Conservation (phyloP, 1,140 invertebrate genomes). For the Cyphomyrmex costatus region DNA sequence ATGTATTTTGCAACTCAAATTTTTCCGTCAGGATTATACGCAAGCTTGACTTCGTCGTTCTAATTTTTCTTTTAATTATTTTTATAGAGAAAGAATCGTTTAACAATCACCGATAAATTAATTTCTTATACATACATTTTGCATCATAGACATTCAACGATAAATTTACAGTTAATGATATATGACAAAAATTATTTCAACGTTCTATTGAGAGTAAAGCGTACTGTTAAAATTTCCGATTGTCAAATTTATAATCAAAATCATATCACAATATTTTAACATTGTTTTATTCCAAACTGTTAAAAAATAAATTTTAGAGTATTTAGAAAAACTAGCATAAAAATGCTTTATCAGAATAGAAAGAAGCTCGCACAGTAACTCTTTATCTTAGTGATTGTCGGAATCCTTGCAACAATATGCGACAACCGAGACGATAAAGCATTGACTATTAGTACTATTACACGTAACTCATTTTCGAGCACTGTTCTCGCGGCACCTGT, state of each 20-base stretch:
- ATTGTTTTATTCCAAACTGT: not conserved
- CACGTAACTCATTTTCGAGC: slow-evolving; percentile 25
- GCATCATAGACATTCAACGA: too few species aligned
- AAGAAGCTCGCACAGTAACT: not conserved
- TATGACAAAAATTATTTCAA: not conserved
- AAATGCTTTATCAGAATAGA: not conserved
- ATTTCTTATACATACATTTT: not conserved
- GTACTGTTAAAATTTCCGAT: not conserved
- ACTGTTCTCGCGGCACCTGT: slow-evolving; percentile 37
- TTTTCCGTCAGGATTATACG: slow-evolving; percentile 30
- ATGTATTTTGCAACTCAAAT: slow-evolving; percentile 55
- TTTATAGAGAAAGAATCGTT: not conserved
- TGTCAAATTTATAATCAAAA: not conserved
- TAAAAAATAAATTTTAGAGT: not conserved
- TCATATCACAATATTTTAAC: not conserved
- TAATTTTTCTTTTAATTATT: slow-evolving; percentile 3
- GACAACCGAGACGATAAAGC: slow-evolving; percentile 2
- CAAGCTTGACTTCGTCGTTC: not conserved
- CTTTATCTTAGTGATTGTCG: slow-evolving; percentile 46
- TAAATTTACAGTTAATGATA: not conserved
- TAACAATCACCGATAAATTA: not conserved
- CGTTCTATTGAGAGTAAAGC: not conserved
- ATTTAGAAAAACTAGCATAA: not conserved
- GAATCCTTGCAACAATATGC: slow-evolving; percentile 13
- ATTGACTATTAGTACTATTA: slow-evolving; percentile 11